phyloP scores from a whole-genome alignment of 2,113 vertebrate genomes.

The Scophthalmus maximus region DNA sequence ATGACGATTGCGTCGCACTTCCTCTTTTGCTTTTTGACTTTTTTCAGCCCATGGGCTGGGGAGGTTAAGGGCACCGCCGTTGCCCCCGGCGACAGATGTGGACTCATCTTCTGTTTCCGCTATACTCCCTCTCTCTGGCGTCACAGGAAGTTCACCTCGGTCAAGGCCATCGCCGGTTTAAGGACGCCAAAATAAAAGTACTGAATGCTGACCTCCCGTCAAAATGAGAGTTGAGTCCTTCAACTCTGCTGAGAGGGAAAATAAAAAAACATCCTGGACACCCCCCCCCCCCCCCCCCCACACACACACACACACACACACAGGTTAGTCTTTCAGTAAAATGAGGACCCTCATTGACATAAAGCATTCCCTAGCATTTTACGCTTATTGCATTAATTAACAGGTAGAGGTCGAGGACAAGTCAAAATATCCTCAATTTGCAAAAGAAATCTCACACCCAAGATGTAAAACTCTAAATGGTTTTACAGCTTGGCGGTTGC shows the following conservation, averaged over 20 bases:
- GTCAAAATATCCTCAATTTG: too few species aligned
- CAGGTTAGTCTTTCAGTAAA: too few species aligned
- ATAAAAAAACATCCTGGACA: conserved; percentile 47
- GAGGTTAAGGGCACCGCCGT: conserved; percentile 8
- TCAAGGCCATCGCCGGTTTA: conserved; percentile 41
- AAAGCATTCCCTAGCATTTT: too few species aligned
- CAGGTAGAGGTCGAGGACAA: too few species aligned
- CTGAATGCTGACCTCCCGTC: conserved; percentile 36
- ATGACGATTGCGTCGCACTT: conserved; percentile 5
- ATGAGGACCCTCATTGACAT: too few species aligned
- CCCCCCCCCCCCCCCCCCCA: not conserved
- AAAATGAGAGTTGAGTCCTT: conserved; percentile 50
- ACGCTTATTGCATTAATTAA: too few species aligned
- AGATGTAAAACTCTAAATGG: too few species aligned
- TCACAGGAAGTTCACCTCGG: conserved; percentile 42
- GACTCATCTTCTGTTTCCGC: conserved; percentile 13
- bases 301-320: conserved; percentile 7
- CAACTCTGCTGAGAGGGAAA: conserved; percentile 30
- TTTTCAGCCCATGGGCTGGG: not conserved
- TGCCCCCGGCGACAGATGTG: conserved; percentile 3
- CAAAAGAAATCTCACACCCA: too few species aligned
- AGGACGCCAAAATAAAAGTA: conserved; percentile 59
- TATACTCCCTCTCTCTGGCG: not conserved
- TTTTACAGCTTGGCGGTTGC: too few species aligned
- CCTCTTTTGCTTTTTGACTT: conserved; percentile 9